Conservation (phyloP, 1,140 invertebrate species). For the Conus betulinus region DNA sequence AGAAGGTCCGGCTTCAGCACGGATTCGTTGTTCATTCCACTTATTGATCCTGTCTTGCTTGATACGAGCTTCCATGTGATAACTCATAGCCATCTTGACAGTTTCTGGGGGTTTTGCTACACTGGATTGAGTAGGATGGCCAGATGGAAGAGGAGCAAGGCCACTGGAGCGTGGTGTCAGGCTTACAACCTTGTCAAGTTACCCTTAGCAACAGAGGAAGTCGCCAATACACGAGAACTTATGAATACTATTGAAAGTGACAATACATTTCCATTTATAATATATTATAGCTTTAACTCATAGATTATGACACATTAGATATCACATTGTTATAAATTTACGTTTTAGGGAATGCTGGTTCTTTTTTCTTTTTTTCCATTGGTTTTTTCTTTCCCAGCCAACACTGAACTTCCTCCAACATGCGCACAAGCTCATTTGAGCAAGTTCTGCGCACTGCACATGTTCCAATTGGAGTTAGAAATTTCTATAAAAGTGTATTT, state of each 20-base stretch:
- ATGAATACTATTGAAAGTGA: background rate
- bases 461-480: background rate
- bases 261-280: no score
- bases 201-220: background rate
- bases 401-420: background rate
- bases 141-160: background rate
- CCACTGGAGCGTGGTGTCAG: background rate
- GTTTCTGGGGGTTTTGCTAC: background rate
- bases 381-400: background rate
- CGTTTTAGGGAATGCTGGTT: background rate
- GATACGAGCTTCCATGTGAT: conserved; percentile 35
- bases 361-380: background rate
- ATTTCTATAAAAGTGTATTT: conserved; percentile 1
- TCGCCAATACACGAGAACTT: background rate
- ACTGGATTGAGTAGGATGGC: background rate
- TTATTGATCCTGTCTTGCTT: conserved; percentile 29
- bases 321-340: no score
- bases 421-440: background rate
- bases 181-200: background rate
- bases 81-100: conserved; percentile 35
- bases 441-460: background rate
- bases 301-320: no score
- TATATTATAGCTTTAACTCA: no score
- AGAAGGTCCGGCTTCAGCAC: background rate
- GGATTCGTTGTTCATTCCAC: conserved; percentile 8